Percentiles rank a stretch among this genome's conserved stretches.
Evolutionary conservation across 2,113 vertebrate genomes (phyloP).

Genomic region (Narcine bancroftii): DNA sequence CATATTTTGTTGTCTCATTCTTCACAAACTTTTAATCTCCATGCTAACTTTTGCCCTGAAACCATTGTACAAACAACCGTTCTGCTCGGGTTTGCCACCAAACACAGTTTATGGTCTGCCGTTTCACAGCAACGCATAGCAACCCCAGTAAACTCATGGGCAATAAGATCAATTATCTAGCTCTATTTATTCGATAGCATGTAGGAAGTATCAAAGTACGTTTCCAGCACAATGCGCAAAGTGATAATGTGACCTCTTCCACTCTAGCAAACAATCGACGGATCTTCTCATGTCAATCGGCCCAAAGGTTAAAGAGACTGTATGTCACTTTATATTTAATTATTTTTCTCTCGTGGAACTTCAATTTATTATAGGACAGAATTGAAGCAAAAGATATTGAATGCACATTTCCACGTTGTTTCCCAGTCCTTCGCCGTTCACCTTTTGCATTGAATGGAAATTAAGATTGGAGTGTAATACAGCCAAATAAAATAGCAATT

Average conservation of each 20-base stretch:
- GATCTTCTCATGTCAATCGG: background rate
- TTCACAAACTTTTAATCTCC: constrained; percentile 46
- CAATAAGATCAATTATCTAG: constrained; percentile 34
- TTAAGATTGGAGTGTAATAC: background rate
- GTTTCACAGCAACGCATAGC: constrained; percentile 64
- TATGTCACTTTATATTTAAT: background rate
- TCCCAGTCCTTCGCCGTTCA: background rate
- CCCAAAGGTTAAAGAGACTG: background rate
- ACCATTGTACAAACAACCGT: constrained; percentile 70
- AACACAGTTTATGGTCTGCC: constrained; percentile 69
- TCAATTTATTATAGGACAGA: constrained; percentile 3
- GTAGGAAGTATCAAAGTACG: constrained; percentile 38
- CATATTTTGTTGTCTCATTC: background rate
- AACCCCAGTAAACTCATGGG: constrained; percentile 46
- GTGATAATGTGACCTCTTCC: constrained; percentile 14
- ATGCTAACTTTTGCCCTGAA: constrained; percentile 74
- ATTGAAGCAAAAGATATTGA: background rate
- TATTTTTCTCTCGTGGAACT: background rate
- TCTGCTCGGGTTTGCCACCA: constrained; percentile 60
- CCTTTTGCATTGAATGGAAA: background rate
- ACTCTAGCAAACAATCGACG: background rate
- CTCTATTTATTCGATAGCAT: constrained; percentile 35
- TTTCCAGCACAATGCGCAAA: constrained; percentile 27
- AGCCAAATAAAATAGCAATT: background rate
- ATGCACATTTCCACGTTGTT: background rate